Evolutionary conservation across 1,140 invertebrate species (phyloP).

Genomic region (Atta texana): DNA sequence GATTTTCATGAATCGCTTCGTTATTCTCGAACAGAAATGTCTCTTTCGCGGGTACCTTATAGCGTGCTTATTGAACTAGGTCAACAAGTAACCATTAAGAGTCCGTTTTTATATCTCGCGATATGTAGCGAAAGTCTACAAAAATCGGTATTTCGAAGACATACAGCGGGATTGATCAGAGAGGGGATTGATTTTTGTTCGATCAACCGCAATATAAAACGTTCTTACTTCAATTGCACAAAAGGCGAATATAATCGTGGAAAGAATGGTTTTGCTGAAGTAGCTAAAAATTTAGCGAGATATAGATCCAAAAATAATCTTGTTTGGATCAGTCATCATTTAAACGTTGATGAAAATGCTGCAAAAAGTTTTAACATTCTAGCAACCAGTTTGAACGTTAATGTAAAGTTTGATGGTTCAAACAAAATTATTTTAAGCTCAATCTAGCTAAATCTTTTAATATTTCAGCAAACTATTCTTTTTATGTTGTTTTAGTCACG

Average conservation of each 20-base stretch:
- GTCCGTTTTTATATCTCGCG: slow-evolving; percentile 40
- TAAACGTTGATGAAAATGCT: too few relatives aligned
- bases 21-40: slow-evolving; percentile 65
- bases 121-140: slow-evolving; percentile 20
- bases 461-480: too few relatives aligned
- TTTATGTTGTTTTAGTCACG: background rate
- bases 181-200: slow-evolving; percentile 24
- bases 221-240: slow-evolving; percentile 6
- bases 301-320: too few relatives aligned
- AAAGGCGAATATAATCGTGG: background rate
- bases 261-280: too few relatives aligned
- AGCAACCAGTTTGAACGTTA: too few relatives aligned
- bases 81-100: slow-evolving; percentile 44
- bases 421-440: too few relatives aligned
- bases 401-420: too few relatives aligned
- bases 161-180: slow-evolving; percentile 9
- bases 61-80: slow-evolving; percentile 56
- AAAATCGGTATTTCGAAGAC: slow-evolving; percentile 29
- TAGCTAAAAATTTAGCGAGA: too few relatives aligned
- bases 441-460: too few relatives aligned
- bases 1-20: slow-evolving; percentile 57
- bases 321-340: too few relatives aligned
- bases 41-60: slow-evolving; percentile 24
- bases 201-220: background rate
- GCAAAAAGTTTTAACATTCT: too few relatives aligned